Evolutionary conservation across 1,140 invertebrate species (phyloP).

Genomic region (Cherax quadricarinatus): DNA sequence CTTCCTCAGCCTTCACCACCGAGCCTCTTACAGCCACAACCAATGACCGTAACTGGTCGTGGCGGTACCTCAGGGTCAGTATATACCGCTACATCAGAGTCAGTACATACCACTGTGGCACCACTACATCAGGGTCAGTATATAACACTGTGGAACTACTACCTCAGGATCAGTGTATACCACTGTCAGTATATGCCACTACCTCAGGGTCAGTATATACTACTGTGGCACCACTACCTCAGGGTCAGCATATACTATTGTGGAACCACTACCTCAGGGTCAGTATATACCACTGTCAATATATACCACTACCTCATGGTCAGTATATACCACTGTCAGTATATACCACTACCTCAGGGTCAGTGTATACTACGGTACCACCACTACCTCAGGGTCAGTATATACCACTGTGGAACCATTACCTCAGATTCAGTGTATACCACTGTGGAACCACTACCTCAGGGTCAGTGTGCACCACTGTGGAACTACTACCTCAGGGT

Average conservation of each 20-base stretch:
- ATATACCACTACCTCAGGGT: neutral
- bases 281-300: no score
- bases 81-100: neutral
- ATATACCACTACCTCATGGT: no score
- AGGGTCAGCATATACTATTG: no score
- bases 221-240: no score
- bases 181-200: neutral
- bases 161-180: neutral
- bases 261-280: no score
- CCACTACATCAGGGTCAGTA: neutral
- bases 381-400: slow-evolving; percentile 50
- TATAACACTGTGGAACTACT: neutral
- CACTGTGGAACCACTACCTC: neutral
- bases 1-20: slow-evolving; percentile 44
- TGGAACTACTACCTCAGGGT: neutral
- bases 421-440: neutral
- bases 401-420: neutral
- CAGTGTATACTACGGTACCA: neutral
- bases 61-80: slow-evolving; percentile 57
- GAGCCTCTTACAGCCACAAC: slow-evolving; percentile 39
- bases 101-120: neutral
- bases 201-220: neutral
- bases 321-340: neutral
- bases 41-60: slow-evolving; percentile 56
- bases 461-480: neutral